These are phyloP conservation scores for Uromys caudimaculatus DNA, from an alignment of 2,797 vertebrate genomes.

Conservation along the genomic window DNA sequence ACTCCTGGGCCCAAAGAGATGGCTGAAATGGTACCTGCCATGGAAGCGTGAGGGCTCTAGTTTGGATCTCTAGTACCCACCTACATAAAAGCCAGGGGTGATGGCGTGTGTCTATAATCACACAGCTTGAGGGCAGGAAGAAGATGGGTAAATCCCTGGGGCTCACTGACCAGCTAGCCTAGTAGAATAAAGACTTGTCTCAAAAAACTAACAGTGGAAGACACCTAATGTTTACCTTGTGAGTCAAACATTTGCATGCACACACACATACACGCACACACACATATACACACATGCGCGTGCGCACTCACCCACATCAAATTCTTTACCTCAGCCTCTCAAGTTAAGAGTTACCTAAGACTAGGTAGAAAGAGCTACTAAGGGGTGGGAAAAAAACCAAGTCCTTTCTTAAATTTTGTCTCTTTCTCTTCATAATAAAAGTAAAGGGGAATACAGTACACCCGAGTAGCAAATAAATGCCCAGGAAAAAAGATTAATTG, in stretches of 20 bases:
- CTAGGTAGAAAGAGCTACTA: background rate
- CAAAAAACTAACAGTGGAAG: background rate
- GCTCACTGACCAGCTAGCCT: background rate
- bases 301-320: no score
- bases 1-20: background rate
- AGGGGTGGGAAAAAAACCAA: background rate
- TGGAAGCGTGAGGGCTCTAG: background rate
- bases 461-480: background rate
- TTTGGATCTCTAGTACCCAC: background rate
- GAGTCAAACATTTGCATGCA: background rate
- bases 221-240: background rate
- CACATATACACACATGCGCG: background rate
- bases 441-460: background rate
- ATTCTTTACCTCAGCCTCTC: background rate
- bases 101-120: background rate
- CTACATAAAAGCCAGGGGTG: background rate
- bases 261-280: background rate
- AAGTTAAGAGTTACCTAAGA: background rate
- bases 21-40: background rate
- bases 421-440: conserved; percentile 49
- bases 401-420: background rate
- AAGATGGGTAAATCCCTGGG: background rate
- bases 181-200: background rate
- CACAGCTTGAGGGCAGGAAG: background rate
- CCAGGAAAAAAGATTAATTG: background rate